Conservation (phyloP, 2,113 vertebrate genomes). For the Tiliqua scincoides region DNA sequence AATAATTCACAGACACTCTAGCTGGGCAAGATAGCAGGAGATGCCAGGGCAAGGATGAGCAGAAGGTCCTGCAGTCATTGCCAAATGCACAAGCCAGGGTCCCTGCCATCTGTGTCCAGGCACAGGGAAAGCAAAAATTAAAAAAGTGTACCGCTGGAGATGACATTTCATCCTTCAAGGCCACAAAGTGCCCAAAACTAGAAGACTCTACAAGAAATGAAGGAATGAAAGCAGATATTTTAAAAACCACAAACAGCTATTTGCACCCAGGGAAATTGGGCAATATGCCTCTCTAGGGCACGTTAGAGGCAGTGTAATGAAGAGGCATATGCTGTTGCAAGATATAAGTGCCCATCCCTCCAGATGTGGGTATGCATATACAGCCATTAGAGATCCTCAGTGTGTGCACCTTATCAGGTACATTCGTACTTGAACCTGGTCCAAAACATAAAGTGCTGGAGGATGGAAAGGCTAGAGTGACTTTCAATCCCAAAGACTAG, state of each 20-base stretch:
- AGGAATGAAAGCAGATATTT: not conserved
- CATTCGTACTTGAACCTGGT: not conserved
- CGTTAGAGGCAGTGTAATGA: not conserved
- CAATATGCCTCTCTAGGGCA: too few species aligned
- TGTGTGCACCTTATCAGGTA: not conserved
- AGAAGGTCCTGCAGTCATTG: too few species aligned
- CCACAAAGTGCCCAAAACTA: not conserved
- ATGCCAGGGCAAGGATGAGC: not conserved
- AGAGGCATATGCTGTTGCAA: not conserved
- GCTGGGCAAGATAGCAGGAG: not conserved
- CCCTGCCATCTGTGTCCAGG: not conserved
- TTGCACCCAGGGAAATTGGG: not conserved
- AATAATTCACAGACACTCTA: not conserved
- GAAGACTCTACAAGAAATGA: rapidly evolving
- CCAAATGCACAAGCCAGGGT: not conserved
- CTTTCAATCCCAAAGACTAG: not conserved
- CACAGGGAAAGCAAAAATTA: not conserved
- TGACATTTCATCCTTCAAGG: too few species aligned
- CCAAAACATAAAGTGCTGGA: not conserved
- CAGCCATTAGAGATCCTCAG: too few species aligned
- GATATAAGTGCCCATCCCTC: too few species aligned
- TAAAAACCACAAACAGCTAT: not conserved
- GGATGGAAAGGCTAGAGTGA: not conserved
- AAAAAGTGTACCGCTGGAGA: not conserved
- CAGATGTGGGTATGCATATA: too few species aligned